Conservation (phyloP, 2,888 invertebrate species). For the Margaritifera margaritifera region DNA sequence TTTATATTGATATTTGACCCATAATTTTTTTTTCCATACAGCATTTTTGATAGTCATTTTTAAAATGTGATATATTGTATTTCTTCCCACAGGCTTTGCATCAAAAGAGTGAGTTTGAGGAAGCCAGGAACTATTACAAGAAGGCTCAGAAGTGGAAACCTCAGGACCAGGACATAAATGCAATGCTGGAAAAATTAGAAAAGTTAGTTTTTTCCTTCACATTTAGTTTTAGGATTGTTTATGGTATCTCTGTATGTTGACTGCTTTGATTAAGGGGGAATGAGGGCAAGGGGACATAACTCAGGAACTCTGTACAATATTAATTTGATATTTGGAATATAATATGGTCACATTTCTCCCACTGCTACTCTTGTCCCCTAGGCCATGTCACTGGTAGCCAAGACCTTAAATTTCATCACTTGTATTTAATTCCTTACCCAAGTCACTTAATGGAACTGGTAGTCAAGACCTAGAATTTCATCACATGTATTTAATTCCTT, state of each 20-base stretch:
- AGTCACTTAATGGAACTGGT: no score
- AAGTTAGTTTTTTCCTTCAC: conserved; percentile 33
- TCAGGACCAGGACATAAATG: conserved; percentile 36
- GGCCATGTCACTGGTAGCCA: no score
- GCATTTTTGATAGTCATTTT: neutral
- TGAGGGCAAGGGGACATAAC: neutral
- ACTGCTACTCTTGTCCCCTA: no score
- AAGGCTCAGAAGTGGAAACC: conserved; percentile 48
- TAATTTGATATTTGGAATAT: neutral
- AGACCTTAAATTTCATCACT: no score
- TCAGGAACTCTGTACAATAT: neutral
- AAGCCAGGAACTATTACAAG: conserved; percentile 46
- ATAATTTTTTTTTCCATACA: neutral
- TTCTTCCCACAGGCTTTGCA: conserved; percentile 45
- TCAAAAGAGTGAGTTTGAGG: conserved; percentile 50
- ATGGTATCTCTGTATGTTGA: no score
- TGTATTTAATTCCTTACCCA: no score
- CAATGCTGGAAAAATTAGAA: conserved; percentile 46
- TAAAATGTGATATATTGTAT: neutral
- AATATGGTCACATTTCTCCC: neutral
- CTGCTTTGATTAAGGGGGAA: no score
- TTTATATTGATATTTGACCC: neutral
- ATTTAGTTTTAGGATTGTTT: no score
- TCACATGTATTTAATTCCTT: no score
- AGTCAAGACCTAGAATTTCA: no score